These are phyloP conservation scores for Zoanthus sansibaricus DNA, from an alignment of 92 coral and sea anemone species.

Conservation along the genomic window DNA sequence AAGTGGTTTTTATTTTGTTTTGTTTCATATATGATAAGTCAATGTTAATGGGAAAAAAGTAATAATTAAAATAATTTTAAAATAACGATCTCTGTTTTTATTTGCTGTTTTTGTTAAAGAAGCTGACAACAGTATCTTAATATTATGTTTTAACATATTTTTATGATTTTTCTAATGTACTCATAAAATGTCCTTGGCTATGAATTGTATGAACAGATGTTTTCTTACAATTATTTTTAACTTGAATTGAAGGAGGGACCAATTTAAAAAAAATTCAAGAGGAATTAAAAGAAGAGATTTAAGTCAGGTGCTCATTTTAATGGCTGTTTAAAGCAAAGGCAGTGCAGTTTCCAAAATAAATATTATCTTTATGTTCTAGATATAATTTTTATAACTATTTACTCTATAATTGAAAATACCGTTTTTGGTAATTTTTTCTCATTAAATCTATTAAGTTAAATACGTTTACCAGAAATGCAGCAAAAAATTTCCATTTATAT, in stretches of 20 bases:
- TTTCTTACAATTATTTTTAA: too few relatives aligned
- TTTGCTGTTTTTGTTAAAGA: not conserved
- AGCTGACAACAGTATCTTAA: not conserved
- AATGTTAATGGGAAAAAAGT: not conserved
- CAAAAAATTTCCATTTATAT: too few relatives aligned
- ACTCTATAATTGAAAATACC: too few relatives aligned
- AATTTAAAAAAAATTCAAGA: not conserved
- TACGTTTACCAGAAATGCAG: too few relatives aligned
- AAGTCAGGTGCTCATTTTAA: not conserved
- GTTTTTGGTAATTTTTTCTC: too few relatives aligned
- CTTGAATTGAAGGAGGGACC: too few relatives aligned
- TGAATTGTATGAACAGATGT: too few relatives aligned
- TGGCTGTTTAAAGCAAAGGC: not conserved
- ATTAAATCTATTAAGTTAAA: too few relatives aligned
- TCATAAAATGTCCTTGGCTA: too few relatives aligned
- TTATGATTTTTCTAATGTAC: not conserved
- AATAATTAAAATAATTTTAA: not conserved
- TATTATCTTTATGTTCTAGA: too few relatives aligned
- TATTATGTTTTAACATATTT: not conserved
- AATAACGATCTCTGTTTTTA: not conserved
- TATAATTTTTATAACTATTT: too few relatives aligned
- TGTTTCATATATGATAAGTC: not conserved
- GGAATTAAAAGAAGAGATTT: not conserved
- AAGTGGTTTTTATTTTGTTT: slow-evolving; percentile 18
- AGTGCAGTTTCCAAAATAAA: not conserved